A percentile compares a stretch with the other conserved stretches of the same genome.
Evolutionary conservation across 2,888 invertebrate species (phyloP).

Genomic region (Plebejus anna): DNA sequence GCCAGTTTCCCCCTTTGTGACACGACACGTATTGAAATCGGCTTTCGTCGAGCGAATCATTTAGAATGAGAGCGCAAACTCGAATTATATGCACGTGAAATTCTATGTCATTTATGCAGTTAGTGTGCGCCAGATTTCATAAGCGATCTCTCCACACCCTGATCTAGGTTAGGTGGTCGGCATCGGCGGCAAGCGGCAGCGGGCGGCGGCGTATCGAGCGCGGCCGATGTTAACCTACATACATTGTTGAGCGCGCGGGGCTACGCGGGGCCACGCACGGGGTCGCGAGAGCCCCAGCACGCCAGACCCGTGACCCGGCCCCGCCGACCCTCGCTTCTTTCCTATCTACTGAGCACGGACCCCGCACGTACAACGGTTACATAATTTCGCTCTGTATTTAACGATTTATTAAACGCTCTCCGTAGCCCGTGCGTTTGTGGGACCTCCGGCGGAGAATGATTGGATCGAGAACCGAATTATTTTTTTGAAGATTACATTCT

Average conservation of each 20-base stretch:
- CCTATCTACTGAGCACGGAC: conserved; percentile 15
- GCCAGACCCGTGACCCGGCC: conserved; percentile 69
- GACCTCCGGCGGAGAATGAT: not conserved
- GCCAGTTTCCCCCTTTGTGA: conserved; percentile 4
- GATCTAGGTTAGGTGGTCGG: conserved; percentile 79
- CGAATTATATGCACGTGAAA: conserved; percentile 52
- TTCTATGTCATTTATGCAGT: conserved; percentile 69
- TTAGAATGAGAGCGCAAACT: conserved; percentile 30
- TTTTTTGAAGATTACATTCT: not conserved
- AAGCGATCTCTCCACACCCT: conserved; percentile 78
- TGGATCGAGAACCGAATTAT: not conserved
- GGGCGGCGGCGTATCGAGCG: conserved; percentile 73
- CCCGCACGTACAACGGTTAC: conserved; percentile 32
- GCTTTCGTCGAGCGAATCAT: conserved; percentile 28
- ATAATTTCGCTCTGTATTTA: conserved; percentile 14
- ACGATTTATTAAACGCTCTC: not conserved
- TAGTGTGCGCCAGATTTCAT: conserved; percentile 77
- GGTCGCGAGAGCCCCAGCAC: conserved; percentile 68
- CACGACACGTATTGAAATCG: conserved; percentile 30
- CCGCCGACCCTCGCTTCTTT: conserved; percentile 33
- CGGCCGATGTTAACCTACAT: conserved; percentile 77
- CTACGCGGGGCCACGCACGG: conserved; percentile 47
- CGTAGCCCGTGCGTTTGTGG: not conserved
- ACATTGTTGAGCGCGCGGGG: conserved; percentile 67
- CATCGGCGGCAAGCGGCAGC: conserved; percentile 53